A percentile compares a stretch with the other conserved stretches of the same genome.
These are phyloP conservation scores for Nesospiza acunhae DNA, from an alignment of 2,113 vertebrate species.

Conservation along the genomic window DNA sequence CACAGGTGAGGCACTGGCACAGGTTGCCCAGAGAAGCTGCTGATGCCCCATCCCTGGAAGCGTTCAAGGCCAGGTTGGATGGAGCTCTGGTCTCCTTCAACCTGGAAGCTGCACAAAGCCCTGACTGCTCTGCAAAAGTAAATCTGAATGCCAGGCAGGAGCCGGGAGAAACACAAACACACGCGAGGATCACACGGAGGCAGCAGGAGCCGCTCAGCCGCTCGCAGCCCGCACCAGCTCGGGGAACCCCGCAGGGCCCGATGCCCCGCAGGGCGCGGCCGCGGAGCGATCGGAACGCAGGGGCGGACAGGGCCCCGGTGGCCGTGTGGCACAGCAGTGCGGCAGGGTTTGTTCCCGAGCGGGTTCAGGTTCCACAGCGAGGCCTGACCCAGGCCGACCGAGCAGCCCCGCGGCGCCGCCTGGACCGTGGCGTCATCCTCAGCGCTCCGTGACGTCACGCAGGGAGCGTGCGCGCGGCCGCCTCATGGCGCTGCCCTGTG, in stretches of 20 bases:
- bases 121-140: neutral
- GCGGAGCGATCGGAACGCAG: neutral
- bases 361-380: fast-evolving
- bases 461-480: no score
- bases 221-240: neutral
- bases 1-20: neutral
- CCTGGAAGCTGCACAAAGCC: neutral
- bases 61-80: neutral
- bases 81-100: neutral
- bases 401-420: neutral
- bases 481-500: no score
- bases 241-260: neutral
- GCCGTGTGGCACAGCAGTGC: neutral
- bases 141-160: neutral
- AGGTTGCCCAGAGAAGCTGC: neutral
- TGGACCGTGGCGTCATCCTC: neutral
- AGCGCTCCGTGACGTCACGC: neutral
- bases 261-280: neutral
- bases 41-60: neutral
- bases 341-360: fast-evolving
- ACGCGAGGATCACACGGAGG: neutral
- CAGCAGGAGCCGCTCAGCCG: neutral
- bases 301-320: fast-evolving
- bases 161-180: no score
- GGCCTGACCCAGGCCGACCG: fast-evolving